Percentiles rank a stretch among this genome's conserved stretches.
phyloP scores from a whole-genome alignment of 2,113 vertebrate genomes.

The Brachyhypopomus gauderio region DNA sequence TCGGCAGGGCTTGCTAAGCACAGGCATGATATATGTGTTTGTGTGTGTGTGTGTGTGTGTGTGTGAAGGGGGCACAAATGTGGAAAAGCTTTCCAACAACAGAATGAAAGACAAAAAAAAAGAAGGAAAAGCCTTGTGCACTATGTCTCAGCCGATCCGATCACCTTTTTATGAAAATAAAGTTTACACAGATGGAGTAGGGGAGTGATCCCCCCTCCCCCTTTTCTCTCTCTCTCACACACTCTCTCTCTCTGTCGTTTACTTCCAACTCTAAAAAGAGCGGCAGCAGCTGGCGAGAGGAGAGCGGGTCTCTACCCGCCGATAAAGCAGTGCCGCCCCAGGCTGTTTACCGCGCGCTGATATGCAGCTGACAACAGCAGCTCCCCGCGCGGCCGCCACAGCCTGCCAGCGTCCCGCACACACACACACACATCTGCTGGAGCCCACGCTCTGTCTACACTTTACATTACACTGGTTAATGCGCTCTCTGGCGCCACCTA shows the following conservation, averaged over 20 bases:
- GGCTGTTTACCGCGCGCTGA: conserved; percentile 69
- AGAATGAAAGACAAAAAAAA: conserved; percentile 29
- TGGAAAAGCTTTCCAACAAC: conserved; percentile 15
- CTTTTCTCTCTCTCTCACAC: background rate
- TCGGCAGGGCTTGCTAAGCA: conserved; percentile 79
- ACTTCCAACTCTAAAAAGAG: conserved; percentile 59
- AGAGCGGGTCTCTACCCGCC: conserved; percentile 70
- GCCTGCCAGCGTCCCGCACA: conserved; percentile 54
- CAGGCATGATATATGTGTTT: conserved; percentile 73
- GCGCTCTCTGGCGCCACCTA: conserved; percentile 31
- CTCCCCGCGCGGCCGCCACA: conserved; percentile 60
- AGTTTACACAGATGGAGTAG: conserved; percentile 46
- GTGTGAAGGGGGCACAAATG: conserved; percentile 4
- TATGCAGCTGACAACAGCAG: conserved; percentile 74
- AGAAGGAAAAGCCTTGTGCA: conserved; percentile 45
- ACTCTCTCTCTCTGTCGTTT: conserved; percentile 48
- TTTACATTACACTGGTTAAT: conserved; percentile 60
- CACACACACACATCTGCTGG: conserved; percentile 58
- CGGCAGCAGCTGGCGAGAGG: conserved; percentile 59
- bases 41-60: background rate
- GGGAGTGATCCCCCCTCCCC: conserved; percentile 14
- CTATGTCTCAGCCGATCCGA: conserved; percentile 57
- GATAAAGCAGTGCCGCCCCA: conserved; percentile 69
- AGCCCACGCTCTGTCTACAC: conserved; percentile 58
- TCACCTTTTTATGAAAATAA: conserved; percentile 63